phyloP scores from a whole-genome alignment of 2,888 invertebrate genomes.

The Bellardia bayeri region DNA sequence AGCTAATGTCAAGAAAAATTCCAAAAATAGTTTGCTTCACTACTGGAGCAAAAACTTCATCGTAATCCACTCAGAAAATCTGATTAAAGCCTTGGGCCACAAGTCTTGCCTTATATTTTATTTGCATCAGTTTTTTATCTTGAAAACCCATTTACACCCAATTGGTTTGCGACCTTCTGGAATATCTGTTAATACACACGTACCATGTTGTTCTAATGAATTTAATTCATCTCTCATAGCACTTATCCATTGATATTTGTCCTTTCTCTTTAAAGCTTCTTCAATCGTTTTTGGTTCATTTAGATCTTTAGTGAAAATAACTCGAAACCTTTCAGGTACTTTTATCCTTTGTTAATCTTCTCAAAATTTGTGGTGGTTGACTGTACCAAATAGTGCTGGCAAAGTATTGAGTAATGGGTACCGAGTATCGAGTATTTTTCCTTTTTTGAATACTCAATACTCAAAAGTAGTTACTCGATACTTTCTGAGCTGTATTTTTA shows the following conservation, averaged over 20 bases:
- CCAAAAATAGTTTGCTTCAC: not conserved
- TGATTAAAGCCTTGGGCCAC: not conserved
- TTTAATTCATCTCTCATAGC: not conserved
- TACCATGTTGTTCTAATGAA: not conserved
- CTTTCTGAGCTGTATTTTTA: too few species aligned
- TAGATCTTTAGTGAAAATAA: too few species aligned
- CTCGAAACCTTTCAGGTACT: too few species aligned
- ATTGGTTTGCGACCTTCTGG: conserved; percentile 18
- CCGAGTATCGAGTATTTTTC: too few species aligned
- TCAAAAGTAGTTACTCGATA: too few species aligned
- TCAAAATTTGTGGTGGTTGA: too few species aligned
- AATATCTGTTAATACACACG: not conserved
- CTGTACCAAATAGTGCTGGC: too few species aligned
- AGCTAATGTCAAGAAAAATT: not conserved
- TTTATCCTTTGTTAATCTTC: too few species aligned
- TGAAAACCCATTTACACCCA: conserved; percentile 13
- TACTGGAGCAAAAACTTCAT: not conserved
- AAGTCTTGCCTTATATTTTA: conserved; percentile 20
- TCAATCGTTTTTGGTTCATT: not conserved
- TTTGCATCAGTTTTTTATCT: conserved; percentile 6
- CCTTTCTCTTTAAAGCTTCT: not conserved
- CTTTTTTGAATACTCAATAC: too few species aligned
- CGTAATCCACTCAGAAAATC: not conserved
- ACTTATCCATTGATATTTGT: not conserved
- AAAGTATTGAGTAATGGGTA: too few species aligned